These are phyloP conservation scores for Caenorhabditis sp. DNA, from an alignment of 2,888 invertebrate genomes.

Conservation along the genomic window DNA sequence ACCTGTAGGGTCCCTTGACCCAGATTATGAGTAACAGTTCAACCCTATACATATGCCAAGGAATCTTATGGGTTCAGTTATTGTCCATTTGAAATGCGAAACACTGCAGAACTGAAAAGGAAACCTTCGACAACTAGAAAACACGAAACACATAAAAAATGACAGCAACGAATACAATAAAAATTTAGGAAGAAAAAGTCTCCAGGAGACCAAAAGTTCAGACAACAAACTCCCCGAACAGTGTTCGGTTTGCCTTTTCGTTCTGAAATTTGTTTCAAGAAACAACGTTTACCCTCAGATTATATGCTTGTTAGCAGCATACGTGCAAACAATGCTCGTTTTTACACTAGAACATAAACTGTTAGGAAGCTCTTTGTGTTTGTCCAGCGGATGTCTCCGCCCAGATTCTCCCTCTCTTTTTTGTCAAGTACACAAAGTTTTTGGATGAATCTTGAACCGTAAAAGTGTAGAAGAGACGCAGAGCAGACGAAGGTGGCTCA, in stretches of 20 bases:
- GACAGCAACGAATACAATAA: conserved; percentile 1
- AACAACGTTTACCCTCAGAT: conserved; percentile 10
- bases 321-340: conserved; percentile 40
- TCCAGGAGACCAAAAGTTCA: conserved; percentile 22
- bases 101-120: background rate
- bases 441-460: conserved; percentile 42
- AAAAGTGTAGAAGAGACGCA: conserved; percentile 34
- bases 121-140: too few species aligned
- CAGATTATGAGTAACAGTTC: too few species aligned
- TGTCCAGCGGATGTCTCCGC: conserved; percentile 57
- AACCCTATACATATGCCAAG: too few species aligned
- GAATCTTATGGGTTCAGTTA: too few species aligned
- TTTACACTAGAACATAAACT: conserved; percentile 40
- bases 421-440: conserved; percentile 30
- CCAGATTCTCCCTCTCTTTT: conserved; percentile 8
- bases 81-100: too few species aligned
- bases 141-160: too few species aligned
- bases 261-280: conserved; percentile 28
- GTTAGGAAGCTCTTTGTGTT: conserved; percentile 38
- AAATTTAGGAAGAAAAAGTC: background rate
- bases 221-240: background rate
- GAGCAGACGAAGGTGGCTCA: conserved; percentile 16
- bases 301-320: conserved; percentile 32
- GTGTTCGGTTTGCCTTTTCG: background rate
- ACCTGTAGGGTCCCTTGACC: too few species aligned